Evolutionary conservation across 2,888 invertebrate genomes (phyloP).

Genomic region (Dromius quadrimaculatus): DNA sequence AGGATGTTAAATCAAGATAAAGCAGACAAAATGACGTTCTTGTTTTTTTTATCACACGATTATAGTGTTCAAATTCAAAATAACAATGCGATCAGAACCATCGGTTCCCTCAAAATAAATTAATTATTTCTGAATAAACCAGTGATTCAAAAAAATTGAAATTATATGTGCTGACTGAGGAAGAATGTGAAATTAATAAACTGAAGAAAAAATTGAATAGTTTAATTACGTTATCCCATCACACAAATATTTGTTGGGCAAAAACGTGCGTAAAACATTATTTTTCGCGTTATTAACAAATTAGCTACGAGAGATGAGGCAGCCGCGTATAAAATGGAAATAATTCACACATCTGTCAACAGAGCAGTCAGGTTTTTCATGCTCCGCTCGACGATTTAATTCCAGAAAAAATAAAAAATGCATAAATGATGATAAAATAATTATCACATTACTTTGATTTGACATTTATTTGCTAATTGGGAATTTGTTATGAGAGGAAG

Average conservation of each 20-base stretch:
- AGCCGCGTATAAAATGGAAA: conserved; percentile 20
- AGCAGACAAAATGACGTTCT: too few relatives aligned
- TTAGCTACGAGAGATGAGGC: background rate
- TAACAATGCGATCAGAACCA: too few relatives aligned
- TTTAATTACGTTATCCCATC: too few relatives aligned
- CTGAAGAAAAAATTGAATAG: too few relatives aligned
- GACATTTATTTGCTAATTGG: conserved; percentile 6
- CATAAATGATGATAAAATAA: conserved; percentile 19
- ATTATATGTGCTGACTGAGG: too few relatives aligned
- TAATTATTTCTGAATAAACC: too few relatives aligned
- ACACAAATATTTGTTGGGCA: background rate
- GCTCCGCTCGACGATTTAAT: conserved; percentile 14
- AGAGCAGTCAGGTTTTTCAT: conserved; percentile 7
- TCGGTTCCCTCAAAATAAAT: too few relatives aligned
- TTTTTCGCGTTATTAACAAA: conserved; percentile 10
- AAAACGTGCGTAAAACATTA: conserved; percentile 32
- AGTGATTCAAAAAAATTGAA: too few relatives aligned
- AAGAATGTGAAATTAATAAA: too few relatives aligned
- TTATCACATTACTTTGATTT: conserved; percentile 15
- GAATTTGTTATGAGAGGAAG: background rate
- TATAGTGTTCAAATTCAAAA: too few relatives aligned
- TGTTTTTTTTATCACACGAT: too few relatives aligned
- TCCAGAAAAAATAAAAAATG: conserved; percentile 20
- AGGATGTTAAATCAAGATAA: too few relatives aligned
- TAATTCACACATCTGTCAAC: conserved; percentile 34